A percentile compares a stretch with the other conserved stretches of the same genome.
Evolutionary conservation across 2,797 vertebrate genomes (phyloP).

Genomic region (Morelia viridis): DNA sequence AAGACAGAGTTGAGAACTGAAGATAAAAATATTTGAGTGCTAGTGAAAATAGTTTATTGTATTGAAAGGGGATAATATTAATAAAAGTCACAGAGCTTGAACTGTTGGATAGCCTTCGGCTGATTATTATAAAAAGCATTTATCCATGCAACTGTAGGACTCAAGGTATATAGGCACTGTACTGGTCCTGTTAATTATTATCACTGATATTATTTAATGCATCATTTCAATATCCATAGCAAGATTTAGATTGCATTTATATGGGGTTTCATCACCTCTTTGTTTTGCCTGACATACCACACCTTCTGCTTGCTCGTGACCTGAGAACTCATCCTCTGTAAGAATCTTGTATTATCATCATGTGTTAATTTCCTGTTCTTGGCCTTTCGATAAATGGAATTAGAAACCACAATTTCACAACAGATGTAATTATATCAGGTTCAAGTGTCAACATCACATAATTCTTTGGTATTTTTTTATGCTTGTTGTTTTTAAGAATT

Average conservation of each 20-base stretch:
- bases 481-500: background rate
- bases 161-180: no score
- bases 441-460: background rate
- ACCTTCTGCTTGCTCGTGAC: background rate
- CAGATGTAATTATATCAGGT: background rate
- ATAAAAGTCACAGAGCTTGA: no score
- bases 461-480: background rate
- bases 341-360: no score
- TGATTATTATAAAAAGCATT: no score
- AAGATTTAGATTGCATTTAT: background rate
- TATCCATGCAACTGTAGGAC: no score
- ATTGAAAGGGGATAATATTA: background rate
- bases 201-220: background rate
- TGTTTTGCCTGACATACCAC: background rate
- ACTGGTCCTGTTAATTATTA: background rate
- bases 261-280: background rate
- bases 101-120: no score
- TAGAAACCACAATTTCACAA: background rate
- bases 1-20: background rate
- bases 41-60: background rate
- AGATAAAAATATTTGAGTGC: background rate
- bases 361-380: background rate
- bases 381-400: background rate
- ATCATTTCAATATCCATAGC: background rate
- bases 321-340: background rate